Conservation (phyloP, 2,113 vertebrate genomes). For the Zosterops hypoxanthus region DNA sequence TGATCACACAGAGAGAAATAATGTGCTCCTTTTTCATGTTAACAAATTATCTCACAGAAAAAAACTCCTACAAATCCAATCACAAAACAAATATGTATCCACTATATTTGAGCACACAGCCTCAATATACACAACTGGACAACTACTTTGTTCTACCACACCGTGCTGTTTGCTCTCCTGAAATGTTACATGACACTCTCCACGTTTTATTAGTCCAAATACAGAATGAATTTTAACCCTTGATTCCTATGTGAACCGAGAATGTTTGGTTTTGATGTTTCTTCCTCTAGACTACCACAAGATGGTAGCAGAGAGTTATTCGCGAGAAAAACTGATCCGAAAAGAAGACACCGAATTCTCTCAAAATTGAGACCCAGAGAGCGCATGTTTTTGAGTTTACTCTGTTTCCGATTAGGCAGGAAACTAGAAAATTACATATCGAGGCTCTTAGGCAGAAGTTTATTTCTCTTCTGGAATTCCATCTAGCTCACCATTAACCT, state of each 20-base stretch:
- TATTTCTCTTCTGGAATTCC: not conserved
- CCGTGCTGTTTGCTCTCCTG: not conserved
- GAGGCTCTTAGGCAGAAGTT: not conserved
- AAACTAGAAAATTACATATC: not conserved
- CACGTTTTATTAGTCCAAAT: not conserved
- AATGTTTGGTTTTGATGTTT: not conserved
- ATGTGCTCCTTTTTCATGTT: not conserved
- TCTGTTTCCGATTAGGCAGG: not conserved
- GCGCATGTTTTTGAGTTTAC: not conserved
- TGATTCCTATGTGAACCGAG: fast-evolving
- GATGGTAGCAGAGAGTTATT: slow-evolving; percentile 10
- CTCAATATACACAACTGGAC: not conserved
- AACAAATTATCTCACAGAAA: not conserved
- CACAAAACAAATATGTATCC: not conserved
- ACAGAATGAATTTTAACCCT: fast-evolving
- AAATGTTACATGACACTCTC: not conserved
- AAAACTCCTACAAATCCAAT: not conserved
- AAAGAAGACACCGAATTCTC: not conserved
- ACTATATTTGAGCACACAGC: not conserved
- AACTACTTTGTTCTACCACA: not conserved
- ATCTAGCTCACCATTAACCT: not conserved
- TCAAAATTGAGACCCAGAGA: not conserved
- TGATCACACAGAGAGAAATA: not conserved
- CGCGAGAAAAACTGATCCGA: not conserved
- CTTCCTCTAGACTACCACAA: not conserved